Conservation (phyloP, 2,888 invertebrate genomes). For the Synergus itoensis region DNA sequence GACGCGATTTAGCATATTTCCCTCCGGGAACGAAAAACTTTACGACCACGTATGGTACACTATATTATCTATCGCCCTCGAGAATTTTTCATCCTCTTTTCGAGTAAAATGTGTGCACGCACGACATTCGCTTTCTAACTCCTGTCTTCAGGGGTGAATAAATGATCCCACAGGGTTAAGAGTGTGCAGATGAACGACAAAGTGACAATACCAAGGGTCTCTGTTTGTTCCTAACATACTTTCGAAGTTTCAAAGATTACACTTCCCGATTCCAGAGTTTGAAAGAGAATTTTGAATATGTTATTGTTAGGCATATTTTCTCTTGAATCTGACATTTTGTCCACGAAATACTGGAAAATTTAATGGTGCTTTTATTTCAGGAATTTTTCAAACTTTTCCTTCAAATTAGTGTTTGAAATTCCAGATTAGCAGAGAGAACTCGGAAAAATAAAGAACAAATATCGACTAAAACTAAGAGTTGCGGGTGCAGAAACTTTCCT, state of each 20-base stretch:
- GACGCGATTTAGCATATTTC: conserved; percentile 49
- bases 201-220: background rate
- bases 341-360: background rate
- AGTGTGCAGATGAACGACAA: background rate
- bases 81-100: conserved; percentile 51
- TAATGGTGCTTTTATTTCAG: background rate
- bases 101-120: conserved; percentile 5
- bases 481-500: conserved; percentile 35
- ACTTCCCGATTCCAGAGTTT: conserved; percentile 7
- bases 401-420: conserved; percentile 31
- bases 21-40: conserved; percentile 41
- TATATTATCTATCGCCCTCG: conserved; percentile 57
- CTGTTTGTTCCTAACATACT: background rate
- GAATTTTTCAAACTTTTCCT: conserved; percentile 26
- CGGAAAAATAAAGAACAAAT: conserved; percentile 28
- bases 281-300: background rate
- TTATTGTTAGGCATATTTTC: background rate
- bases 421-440: conserved; percentile 34
- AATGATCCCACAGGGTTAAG: conserved; percentile 49
- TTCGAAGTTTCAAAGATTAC: background rate
- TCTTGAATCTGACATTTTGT: background rate
- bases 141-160: conserved; percentile 54
- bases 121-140: conserved; percentile 23
- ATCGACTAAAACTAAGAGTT: conserved; percentile 37
- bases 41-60: conserved; percentile 42